Evolutionary conservation across 2,888 invertebrate genomes (phyloP).

Genomic region (Scaptomyza reducta): DNA sequence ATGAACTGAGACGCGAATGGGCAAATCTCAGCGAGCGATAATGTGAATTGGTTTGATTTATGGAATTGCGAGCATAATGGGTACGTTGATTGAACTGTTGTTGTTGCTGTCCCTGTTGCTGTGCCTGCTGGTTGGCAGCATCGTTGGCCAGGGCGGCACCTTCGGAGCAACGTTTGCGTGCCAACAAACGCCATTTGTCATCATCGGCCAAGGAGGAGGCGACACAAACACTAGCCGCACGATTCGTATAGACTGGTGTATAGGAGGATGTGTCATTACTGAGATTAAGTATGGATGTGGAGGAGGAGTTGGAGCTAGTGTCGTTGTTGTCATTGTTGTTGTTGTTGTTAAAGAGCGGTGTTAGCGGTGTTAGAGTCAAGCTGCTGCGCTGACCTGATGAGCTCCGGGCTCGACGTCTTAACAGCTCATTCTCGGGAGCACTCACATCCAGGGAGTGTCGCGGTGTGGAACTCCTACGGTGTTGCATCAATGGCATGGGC

Average conservation of each 20-base stretch:
- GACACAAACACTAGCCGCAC: conserved; percentile 79
- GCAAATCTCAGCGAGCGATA: conserved; percentile 83
- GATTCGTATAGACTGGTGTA: conserved; percentile 83
- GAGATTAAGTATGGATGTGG: conserved; percentile 38
- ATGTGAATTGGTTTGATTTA: conserved; percentile 83
- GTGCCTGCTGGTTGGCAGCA: background rate
- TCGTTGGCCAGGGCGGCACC: conserved; percentile 60
- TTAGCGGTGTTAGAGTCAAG: conserved; percentile 81
- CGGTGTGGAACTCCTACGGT: conserved; percentile 80
- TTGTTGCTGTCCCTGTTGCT: conserved; percentile 47
- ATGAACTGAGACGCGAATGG: conserved; percentile 82
- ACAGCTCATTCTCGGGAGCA: conserved; percentile 64
- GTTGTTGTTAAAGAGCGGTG: conserved; percentile 77
- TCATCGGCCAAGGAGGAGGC: conserved; percentile 80
- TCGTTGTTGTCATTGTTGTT: conserved; percentile 15
- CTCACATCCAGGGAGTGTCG: conserved; percentile 74
- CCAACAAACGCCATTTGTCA: conserved; percentile 84
- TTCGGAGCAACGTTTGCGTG: conserved; percentile 83
- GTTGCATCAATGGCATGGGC: conserved; percentile 82
- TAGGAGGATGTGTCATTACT: conserved; percentile 73
- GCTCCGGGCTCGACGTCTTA: conserved; percentile 69
- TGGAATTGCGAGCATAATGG: conserved; percentile 83
- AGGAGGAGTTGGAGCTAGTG: conserved; percentile 28
- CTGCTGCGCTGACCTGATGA: conserved; percentile 81
- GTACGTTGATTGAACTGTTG: conserved; percentile 77